Conservation (phyloP, 2,888 invertebrate species). For the Pomacea canaliculata region DNA sequence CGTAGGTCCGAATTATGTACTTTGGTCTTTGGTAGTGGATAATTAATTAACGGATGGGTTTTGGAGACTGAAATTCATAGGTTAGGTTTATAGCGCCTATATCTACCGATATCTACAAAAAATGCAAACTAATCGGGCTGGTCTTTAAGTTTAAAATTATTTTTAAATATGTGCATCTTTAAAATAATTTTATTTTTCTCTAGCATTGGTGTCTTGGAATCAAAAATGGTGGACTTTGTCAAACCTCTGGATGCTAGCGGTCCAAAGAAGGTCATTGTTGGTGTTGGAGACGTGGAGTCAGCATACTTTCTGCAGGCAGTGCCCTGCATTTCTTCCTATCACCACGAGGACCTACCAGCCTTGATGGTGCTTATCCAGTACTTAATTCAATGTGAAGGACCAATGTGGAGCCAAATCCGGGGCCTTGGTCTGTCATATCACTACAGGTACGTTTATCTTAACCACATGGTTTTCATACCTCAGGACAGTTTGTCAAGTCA, state of each 20-base stretch:
- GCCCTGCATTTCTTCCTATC: constrained; percentile 78
- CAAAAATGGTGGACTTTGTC: constrained; percentile 10
- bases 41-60: no score
- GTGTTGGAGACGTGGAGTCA: constrained; percentile 86
- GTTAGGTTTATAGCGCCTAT: no score
- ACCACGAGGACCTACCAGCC: constrained; percentile 79
- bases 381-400: constrained; percentile 89
- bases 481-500: no score
- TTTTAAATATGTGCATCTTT: background rate
- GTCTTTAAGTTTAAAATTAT: background rate
- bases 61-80: no score
- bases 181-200: no score
- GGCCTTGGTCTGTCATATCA: constrained; percentile 89
- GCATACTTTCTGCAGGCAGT: constrained; percentile 80
- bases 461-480: no score
- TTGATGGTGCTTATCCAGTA: constrained; percentile 86
- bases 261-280: constrained; percentile 76
- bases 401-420: constrained; percentile 88
- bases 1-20: no score
- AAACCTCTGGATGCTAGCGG: constrained; percentile 34
- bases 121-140: no score
- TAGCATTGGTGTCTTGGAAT: background rate
- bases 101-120: no score
- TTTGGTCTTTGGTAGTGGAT: no score
- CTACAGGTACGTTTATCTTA: constrained; percentile 71